Conservation (phyloP, 2,888 invertebrate species). For the Tenthredo notha region DNA sequence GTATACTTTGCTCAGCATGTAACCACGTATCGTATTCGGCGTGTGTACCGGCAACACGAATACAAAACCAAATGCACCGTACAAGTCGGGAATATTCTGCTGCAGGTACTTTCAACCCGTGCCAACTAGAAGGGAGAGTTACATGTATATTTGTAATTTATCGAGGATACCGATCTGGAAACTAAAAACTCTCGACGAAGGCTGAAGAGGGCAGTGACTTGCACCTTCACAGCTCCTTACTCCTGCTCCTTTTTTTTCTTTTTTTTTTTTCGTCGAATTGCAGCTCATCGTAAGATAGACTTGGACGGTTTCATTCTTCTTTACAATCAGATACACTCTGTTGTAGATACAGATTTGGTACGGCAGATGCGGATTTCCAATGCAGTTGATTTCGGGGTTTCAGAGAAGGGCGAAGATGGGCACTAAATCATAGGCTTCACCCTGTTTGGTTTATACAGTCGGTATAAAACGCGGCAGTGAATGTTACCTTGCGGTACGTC, state of each 20-base stretch:
- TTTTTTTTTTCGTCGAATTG: neutral
- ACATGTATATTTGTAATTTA: slow-evolving; percentile 71
- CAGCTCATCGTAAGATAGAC: slow-evolving; percentile 16
- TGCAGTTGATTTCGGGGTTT: neutral
- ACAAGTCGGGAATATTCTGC: neutral
- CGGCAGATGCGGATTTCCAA: neutral
- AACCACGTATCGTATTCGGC: neutral
- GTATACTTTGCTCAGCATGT: neutral
- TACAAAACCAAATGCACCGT: neutral
- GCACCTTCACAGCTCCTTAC: slow-evolving; percentile 19
- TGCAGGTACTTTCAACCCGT: neutral
- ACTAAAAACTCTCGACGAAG: slow-evolving; percentile 61
- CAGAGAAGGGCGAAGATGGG: slow-evolving; percentile 70
- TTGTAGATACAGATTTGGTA: neutral
- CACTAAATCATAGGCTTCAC: slow-evolving; percentile 78
- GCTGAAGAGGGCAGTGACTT: slow-evolving; percentile 59
- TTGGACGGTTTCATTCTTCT: neutral
- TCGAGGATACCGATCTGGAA: slow-evolving; percentile 71
- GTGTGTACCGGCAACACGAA: neutral
- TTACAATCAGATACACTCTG: neutral
- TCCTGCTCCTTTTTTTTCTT: neutral
- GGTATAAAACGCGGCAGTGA: slow-evolving; percentile 78
- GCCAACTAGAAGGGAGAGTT: slow-evolving; percentile 57
- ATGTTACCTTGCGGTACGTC: slow-evolving; percentile 70
- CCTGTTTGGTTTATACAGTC: slow-evolving; percentile 77